Percentiles rank a stretch among this genome's conserved stretches.
phyloP scores from a whole-genome alignment of 2,797 vertebrate species.

The Syndactyla subalaris region DNA sequence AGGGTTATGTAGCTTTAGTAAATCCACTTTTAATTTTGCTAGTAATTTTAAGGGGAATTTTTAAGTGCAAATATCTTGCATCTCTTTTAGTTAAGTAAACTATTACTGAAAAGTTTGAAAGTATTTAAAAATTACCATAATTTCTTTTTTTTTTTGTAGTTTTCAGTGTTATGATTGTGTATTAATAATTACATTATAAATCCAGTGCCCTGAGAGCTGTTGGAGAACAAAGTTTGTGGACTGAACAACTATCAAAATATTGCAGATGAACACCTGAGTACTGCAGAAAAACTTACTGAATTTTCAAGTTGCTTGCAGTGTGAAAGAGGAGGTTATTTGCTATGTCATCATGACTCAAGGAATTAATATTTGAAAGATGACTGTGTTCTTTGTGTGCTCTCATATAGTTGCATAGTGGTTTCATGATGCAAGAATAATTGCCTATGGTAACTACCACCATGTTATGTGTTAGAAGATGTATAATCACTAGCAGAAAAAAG shows the following conservation, averaged over 20 bases:
- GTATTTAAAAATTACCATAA: background rate
- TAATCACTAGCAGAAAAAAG: background rate
- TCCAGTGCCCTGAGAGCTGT: background rate
- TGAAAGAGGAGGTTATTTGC: background rate
- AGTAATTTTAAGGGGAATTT: background rate
- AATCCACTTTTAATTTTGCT: background rate
- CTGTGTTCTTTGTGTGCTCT: background rate
- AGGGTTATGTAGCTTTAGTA: background rate
- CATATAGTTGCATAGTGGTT: background rate
- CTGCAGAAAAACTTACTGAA: background rate
- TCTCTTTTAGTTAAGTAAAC: background rate
- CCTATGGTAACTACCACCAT: background rate
- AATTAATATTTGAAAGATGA: background rate
- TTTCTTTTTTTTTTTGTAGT: background rate
- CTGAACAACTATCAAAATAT: background rate
- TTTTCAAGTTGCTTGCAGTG: background rate
- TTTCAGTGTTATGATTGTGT: background rate
- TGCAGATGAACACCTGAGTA: background rate
- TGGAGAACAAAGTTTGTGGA: background rate
- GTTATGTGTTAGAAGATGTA: background rate
- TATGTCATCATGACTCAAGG: background rate
- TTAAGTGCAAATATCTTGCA: background rate
- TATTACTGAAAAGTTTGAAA: background rate
- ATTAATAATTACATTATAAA: background rate
- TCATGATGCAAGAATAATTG: background rate